Percentiles rank a stretch among this genome's conserved stretches.
Conservation (phyloP, 2,888 invertebrate genomes). For the Rhimphoctona megacephalus region DNA sequence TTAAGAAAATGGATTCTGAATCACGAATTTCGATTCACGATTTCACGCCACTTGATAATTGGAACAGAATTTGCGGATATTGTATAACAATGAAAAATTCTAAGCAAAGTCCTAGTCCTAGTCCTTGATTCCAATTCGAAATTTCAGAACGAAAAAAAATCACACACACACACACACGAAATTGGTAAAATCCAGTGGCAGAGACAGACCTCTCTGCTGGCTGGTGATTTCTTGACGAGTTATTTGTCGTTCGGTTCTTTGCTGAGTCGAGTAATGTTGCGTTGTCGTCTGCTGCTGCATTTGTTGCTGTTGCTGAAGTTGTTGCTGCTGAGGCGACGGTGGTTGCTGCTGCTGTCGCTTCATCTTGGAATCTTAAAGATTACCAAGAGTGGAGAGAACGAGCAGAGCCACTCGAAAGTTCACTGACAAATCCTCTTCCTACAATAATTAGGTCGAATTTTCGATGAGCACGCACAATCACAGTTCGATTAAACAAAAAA, state of each 20-base stretch:
- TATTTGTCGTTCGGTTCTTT: constrained; percentile 92
- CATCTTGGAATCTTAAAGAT: constrained; percentile 86
- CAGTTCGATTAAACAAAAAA: constrained; percentile 32
- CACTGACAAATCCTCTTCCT: constrained; percentile 70
- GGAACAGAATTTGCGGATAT: background rate
- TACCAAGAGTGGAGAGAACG: constrained; percentile 63
- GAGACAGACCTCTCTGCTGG: constrained; percentile 90
- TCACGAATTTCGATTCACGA: background rate
- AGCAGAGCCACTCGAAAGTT: constrained; percentile 65
- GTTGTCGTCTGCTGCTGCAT: constrained; percentile 81
- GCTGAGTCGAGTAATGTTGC: constrained; percentile 85
- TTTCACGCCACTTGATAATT: background rate
- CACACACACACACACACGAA: constrained; percentile 24
- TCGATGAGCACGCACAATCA: constrained; percentile 69
- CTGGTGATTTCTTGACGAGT: constrained; percentile 91
- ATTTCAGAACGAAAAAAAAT: background rate
- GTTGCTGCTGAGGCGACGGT: constrained; percentile 86
- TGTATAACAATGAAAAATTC: constrained; percentile 10
- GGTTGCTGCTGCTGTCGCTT: constrained; percentile 90
- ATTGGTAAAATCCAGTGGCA: constrained; percentile 57
- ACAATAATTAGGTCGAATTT: constrained; percentile 62
- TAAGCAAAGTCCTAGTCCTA: constrained; percentile 7
- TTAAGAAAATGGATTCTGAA: background rate
- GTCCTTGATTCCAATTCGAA: background rate
- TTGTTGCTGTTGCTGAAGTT: constrained; percentile 84